Base-by-base conservation (phyloP, 2,888 invertebrate species). In the Cordilura impudica region DNA sequence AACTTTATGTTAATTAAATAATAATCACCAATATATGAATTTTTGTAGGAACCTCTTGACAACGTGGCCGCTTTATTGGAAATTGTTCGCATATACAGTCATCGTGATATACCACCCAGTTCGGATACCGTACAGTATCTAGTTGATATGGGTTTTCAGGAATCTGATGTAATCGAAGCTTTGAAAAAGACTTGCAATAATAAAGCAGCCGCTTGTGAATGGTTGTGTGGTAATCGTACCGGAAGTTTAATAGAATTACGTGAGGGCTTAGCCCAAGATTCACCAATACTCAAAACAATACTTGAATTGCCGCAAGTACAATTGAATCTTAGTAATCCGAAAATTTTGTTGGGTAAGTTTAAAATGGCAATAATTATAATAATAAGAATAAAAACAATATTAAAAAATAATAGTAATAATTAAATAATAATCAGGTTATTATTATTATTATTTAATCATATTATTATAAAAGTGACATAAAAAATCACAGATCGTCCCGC, bases 301-400 rank as follows among this genome's bases (percentile, higher is more conserved):
- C 91, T 94, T 86, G 90, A 90, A 66, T 92, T 93, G 89, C 92
- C 94, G 51, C 91, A 92, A 76, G 92, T 94, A 75, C 93, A 93
- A 84, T 89, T 94, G 58, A 93, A 92, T 77, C 90, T 94, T 14
- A 91, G 91, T 82, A 93, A 92, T 88, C 93, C 94, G 12, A 92
- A 93, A 87, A 92, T 93, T 83, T 90, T 94, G 82, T 88, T 93
- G 83, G 93, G 93, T 93, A 86, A 84, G 87, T 78, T 16, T 8
- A 49, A 39, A 61, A 35, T 5, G 7, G 16, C n/a, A n/a, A n/a
- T n/a, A n/a, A n/a, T n/a, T n/a, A n/a, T n/a, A n/a, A n/a, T n/a
- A n/a, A n/a, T n/a, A n/a, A 21, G 6, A 21, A 14, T 18, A 7
- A 31, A 31, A 31, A 3, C n/a, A 49, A 65, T 18, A 16, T 47